Conservation (phyloP, 2,888 invertebrate species). For the Pseudolycoriella hygida region DNA sequence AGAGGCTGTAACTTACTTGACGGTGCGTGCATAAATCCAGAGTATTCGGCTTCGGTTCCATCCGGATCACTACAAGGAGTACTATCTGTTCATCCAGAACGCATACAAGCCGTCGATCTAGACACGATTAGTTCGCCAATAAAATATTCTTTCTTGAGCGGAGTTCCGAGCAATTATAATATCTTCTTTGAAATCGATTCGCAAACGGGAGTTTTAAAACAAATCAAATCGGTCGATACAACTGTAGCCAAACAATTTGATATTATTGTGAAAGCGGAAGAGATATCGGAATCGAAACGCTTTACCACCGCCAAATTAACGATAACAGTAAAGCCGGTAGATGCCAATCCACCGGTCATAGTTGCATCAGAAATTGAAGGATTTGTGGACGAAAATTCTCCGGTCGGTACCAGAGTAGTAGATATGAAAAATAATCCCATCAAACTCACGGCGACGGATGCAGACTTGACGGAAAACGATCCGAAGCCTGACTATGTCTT, state of each 20-base stretch:
- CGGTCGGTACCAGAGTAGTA: slow-evolving; percentile 63
- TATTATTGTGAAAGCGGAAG: slow-evolving; percentile 72
- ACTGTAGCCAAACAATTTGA: slow-evolving; percentile 62
- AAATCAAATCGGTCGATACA: slow-evolving; percentile 64
- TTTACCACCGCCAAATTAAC: slow-evolving; percentile 69
- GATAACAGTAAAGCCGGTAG: slow-evolving; percentile 70
- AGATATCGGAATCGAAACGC: slow-evolving; percentile 57
- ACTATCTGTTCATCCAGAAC: slow-evolving; percentile 66
- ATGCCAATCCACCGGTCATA: slow-evolving; percentile 69
- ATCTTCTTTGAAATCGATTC: slow-evolving; percentile 73
- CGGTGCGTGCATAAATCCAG: slow-evolving; percentile 73
- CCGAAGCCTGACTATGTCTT: slow-evolving; percentile 62
- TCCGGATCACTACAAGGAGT: slow-evolving; percentile 63
- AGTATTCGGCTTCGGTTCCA: slow-evolving; percentile 66
- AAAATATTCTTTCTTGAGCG: slow-evolving; percentile 63
- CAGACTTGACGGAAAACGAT: slow-evolving; percentile 70
- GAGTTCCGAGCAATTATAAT: slow-evolving; percentile 55
- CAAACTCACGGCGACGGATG: slow-evolving; percentile 57
- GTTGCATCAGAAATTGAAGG: slow-evolving; percentile 54
- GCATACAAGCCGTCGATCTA: slow-evolving; percentile 80
- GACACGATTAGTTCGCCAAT: slow-evolving; percentile 75
- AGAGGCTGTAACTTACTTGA: slow-evolving; percentile 59
- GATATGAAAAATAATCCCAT: slow-evolving; percentile 49
- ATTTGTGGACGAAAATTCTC: slow-evolving; percentile 69
- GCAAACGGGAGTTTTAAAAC: slow-evolving; percentile 62